A percentile compares a stretch with the other conserved stretches of the same genome.
Evolutionary conservation across 2,113 vertebrate genomes (phyloP).

Genomic region (Pollimyrus isidori): DNA sequence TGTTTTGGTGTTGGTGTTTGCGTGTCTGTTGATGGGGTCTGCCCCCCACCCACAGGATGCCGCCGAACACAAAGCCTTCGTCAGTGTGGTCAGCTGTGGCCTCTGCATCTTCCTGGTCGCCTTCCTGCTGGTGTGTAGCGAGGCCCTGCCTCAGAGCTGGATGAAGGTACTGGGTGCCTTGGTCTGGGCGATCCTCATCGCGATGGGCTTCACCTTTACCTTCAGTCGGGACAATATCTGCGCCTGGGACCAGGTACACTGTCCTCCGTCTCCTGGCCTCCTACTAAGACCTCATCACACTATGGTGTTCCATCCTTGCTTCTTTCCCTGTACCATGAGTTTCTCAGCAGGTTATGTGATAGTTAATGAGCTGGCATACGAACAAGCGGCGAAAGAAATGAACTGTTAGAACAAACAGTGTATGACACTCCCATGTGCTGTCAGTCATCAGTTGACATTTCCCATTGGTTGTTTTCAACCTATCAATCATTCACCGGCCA

Average conservation of each 20-base stretch:
- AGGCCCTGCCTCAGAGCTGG: slow-evolving; percentile 70
- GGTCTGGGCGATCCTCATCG: slow-evolving; percentile 76
- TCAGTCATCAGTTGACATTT: background rate
- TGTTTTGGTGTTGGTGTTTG: background rate
- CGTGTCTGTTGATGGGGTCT: background rate
- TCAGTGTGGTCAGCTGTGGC: slow-evolving; percentile 63
- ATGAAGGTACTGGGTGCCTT: slow-evolving; percentile 63
- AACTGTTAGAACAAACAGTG: background rate
- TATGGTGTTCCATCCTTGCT: background rate
- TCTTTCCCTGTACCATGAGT: background rate
- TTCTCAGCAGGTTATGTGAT: background rate
- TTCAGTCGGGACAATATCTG: slow-evolving; percentile 45
- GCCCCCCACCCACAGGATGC: slow-evolving; percentile 44
- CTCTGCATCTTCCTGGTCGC: slow-evolving; percentile 70
- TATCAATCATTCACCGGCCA: background rate
- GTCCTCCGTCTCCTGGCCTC: background rate
- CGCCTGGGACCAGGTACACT: slow-evolving; percentile 83
- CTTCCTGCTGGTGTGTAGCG: slow-evolving; percentile 71
- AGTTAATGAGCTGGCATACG: background rate
- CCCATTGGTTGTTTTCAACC: background rate
- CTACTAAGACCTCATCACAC: background rate
- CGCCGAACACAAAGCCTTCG: slow-evolving; percentile 53
- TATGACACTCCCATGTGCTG: background rate
- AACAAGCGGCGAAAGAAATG: background rate
- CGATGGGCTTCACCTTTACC: slow-evolving; percentile 75